phyloP scores from a whole-genome alignment of 2,888 invertebrate species.

The Anoplius nigerrimus region DNA sequence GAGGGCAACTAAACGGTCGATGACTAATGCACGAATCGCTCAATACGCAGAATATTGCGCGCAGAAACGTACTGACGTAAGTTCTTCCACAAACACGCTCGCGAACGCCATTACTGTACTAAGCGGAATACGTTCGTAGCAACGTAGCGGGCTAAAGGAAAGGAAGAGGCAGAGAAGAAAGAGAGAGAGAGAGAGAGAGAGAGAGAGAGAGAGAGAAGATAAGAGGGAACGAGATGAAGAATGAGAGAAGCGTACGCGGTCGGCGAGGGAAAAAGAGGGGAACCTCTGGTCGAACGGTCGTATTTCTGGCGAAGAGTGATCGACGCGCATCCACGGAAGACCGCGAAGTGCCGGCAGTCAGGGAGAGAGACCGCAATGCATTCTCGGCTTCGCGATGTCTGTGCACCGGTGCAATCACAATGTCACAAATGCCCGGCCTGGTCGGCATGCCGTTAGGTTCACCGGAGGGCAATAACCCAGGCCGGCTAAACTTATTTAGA shows the following conservation, averaged over 20 bases:
- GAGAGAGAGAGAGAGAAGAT: too few species aligned
- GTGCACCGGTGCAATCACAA: slow-evolving; percentile 55
- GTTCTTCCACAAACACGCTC: too few species aligned
- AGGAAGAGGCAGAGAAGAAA: too few species aligned
- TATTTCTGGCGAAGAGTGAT: slow-evolving; percentile 16
- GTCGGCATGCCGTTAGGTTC: slow-evolving; percentile 70
- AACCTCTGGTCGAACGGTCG: neutral
- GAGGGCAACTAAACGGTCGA: too few species aligned
- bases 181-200: too few species aligned
- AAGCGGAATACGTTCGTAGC: too few species aligned
- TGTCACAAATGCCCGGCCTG: slow-evolving; percentile 63
- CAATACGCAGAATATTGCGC: too few species aligned
- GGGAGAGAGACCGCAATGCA: slow-evolving; percentile 47
- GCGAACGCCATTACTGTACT: too few species aligned
- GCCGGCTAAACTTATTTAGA: slow-evolving; percentile 69
- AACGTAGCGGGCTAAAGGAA: too few species aligned
- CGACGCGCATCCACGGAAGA: slow-evolving; percentile 40
- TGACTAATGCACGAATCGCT: too few species aligned
- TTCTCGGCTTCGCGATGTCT: slow-evolving; percentile 43
- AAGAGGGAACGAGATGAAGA: too few species aligned
- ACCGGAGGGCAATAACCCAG: slow-evolving; percentile 72
- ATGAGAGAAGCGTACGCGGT: neutral
- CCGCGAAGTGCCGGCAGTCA: slow-evolving; percentile 40
- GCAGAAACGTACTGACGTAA: too few species aligned
- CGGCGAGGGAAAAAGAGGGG: neutral